phyloP scores from a whole-genome alignment of 2,797 vertebrate genomes.

The Intellagama lesueurii region DNA sequence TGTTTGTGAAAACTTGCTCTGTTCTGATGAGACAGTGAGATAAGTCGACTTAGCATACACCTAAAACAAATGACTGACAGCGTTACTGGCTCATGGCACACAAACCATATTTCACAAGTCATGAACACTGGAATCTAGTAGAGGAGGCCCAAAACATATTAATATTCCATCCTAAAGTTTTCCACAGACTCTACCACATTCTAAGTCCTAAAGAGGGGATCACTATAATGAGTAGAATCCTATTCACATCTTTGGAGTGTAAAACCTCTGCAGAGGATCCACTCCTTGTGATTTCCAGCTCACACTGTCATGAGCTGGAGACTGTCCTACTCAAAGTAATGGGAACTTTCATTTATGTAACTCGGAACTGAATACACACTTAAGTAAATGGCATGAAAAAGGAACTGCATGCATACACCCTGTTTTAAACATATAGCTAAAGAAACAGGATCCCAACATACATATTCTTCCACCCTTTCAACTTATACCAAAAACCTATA shows the following conservation, averaged over 20 bases:
- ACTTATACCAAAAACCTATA: not conserved
- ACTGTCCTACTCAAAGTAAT: no score
- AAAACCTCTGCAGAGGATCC: no score
- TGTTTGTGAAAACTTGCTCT: constrained; percentile 95
- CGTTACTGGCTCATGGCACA: not conserved
- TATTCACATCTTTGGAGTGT: no score
- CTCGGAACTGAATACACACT: no score
- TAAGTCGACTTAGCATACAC: constrained; percentile 39
- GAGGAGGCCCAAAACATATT: not conserved
- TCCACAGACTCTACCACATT: not conserved
- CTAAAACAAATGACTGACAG: accelerated
- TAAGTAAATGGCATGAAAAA: no score
- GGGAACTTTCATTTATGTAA: no score
- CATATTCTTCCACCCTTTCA: not conserved
- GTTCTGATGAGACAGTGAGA: constrained; percentile 81
- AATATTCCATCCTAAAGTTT: not conserved
- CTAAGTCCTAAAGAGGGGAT: not conserved
- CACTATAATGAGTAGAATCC: not conserved
- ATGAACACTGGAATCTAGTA: not conserved
- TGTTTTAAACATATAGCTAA: no score
- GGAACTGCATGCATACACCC: no score
- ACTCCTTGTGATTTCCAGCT: no score
- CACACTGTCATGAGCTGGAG: no score
- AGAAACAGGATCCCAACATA: not conserved
- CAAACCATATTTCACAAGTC: not conserved